phyloP scores from a whole-genome alignment of 2,113 vertebrate genomes.

The Thalassarche chlororhynchos region DNA sequence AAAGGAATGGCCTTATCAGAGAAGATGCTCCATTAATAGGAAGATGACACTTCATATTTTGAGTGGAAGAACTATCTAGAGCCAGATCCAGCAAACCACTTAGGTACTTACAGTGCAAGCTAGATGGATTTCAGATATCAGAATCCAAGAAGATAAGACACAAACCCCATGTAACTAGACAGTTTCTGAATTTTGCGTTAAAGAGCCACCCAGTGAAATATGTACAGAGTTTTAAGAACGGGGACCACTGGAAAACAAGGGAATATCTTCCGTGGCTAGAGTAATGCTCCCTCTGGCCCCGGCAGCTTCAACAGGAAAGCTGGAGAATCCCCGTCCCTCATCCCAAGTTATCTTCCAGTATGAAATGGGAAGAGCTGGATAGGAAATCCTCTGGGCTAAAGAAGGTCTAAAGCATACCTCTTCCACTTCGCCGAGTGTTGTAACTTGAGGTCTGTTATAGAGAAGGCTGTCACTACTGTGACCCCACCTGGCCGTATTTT shows the following conservation, averaged over 20 bases:
- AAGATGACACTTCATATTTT: not conserved
- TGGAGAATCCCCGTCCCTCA: not conserved
- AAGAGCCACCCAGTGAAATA: not conserved
- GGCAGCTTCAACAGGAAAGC: not conserved
- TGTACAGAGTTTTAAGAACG: not conserved
- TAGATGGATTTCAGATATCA: not conserved
- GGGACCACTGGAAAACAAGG: not conserved
- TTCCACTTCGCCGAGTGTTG: not conserved
- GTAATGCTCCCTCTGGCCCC: not conserved
- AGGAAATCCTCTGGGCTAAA: not conserved
- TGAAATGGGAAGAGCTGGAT: not conserved
- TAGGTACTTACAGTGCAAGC: not conserved
- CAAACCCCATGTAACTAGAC: not conserved
- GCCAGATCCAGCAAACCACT: not conserved
- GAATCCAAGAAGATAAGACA: not conserved
- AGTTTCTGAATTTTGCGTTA: not conserved
- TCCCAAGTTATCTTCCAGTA: not conserved
- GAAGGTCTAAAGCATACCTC: not conserved
- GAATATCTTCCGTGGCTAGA: not conserved
- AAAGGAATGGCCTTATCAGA: not conserved
- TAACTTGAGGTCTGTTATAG: not conserved
- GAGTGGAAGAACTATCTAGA: not conserved
- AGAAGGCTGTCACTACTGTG: not conserved
- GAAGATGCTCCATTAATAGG: not conserved
- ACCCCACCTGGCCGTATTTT: not conserved